A percentile compares a stretch with the other conserved stretches of the same genome.
These are phyloP conservation scores for Aldrovandia affinis DNA, from an alignment of 2,797 vertebrate species.

Conservation along the genomic window DNA sequence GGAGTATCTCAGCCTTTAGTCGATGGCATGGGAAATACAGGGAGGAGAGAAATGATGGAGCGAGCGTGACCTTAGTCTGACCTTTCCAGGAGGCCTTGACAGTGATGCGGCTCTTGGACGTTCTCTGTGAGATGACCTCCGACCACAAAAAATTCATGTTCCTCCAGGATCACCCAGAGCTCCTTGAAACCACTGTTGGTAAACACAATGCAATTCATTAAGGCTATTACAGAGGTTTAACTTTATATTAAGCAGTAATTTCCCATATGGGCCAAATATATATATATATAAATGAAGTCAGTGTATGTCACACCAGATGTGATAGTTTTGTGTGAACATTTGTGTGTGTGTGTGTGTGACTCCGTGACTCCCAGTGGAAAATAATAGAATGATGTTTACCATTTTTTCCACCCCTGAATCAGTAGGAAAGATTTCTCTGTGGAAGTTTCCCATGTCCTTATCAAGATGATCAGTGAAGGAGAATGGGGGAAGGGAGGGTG, in stretches of 20 bases:
- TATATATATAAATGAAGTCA: neutral
- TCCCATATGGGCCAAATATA: neutral
- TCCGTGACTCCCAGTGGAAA: neutral
- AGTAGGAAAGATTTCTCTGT: neutral
- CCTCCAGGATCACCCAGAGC: constrained; percentile 82
- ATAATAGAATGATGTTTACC: constrained; percentile 27
- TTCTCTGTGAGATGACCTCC: constrained; percentile 93
- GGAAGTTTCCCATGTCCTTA: constrained; percentile 28
- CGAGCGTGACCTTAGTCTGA: constrained; percentile 35
- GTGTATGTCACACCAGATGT: neutral
- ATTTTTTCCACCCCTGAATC: neutral
- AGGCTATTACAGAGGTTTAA: neutral
- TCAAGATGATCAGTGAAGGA: constrained; percentile 19
- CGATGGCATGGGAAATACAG: neutral
- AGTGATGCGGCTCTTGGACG: constrained; percentile 84
- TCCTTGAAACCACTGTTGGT: constrained; percentile 85
- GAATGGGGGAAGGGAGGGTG: neutral
- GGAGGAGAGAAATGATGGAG: neutral
- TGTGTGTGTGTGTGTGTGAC: neutral
- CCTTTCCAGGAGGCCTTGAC: constrained; percentile 82
- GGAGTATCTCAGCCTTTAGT: neutral
- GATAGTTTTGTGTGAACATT: neutral
- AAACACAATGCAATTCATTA: constrained; percentile 51
- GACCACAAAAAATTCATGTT: constrained; percentile 74
- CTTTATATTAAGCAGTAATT: neutral